These are phyloP conservation scores for Leucozona laternaria DNA, from an alignment of 2,888 invertebrate genomes.

Conservation along the genomic window DNA sequence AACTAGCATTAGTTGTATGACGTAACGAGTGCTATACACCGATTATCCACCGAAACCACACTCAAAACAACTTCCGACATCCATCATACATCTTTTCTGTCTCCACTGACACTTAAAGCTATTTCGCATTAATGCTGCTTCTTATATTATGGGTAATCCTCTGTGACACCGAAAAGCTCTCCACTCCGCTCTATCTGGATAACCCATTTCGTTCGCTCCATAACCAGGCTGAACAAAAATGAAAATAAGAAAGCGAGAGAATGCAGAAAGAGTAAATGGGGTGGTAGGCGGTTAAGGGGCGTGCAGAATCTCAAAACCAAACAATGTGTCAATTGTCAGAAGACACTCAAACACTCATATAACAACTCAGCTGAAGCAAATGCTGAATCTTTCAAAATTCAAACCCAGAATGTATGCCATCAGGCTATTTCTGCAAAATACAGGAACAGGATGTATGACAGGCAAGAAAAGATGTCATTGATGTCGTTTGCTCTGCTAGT, in stretches of 20 bases:
- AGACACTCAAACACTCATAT: constrained; percentile 24
- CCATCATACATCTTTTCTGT: constrained; percentile 10
- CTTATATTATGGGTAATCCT: constrained; percentile 63
- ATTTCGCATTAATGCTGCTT: constrained; percentile 54
- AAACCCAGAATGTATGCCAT: constrained; percentile 31
- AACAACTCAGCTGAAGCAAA: constrained; percentile 9
- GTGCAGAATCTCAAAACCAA: constrained; percentile 18
- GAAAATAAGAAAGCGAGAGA: constrained; percentile 16
- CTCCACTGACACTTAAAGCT: constrained; percentile 36
- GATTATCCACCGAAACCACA: neutral
- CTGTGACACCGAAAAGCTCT: constrained; percentile 62
- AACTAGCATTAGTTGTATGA: neutral
- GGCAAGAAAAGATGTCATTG: constrained; percentile 28
- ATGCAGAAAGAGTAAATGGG: too few relatives aligned
- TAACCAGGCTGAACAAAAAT: neutral
- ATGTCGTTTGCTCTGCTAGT: constrained; percentile 10
- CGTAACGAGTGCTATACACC: neutral
- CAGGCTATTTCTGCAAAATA: constrained; percentile 26
- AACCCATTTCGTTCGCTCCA: constrained; percentile 49
- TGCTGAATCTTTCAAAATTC: constrained; percentile 37
- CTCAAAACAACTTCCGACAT: constrained; percentile 26
- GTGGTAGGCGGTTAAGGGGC: neutral
- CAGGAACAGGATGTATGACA: constrained; percentile 25
- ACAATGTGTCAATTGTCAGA: constrained; percentile 60
- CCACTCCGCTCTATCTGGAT: constrained; percentile 34